A percentile compares a stretch with the other conserved stretches of the same genome.
These are phyloP conservation scores for Ichneumoninae sp. DNA, from an alignment of 2,888 invertebrate genomes.

Conservation along the genomic window DNA sequence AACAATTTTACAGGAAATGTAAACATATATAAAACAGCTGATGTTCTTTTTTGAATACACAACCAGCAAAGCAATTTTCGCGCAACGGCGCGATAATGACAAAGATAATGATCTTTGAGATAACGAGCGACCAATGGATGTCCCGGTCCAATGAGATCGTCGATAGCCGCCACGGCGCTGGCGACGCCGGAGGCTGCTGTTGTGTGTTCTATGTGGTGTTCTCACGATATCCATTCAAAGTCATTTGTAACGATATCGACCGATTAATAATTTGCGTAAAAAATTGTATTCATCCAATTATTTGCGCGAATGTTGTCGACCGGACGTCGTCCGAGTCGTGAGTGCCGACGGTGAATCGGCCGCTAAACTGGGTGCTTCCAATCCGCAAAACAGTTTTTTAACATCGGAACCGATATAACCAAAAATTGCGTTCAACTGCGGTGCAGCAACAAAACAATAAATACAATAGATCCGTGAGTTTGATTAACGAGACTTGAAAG, in stretches of 20 bases:
- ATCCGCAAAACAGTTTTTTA: slow-evolving; percentile 9
- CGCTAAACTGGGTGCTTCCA: background rate
- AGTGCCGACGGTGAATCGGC: background rate
- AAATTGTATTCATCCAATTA: background rate
- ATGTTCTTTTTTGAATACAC: background rate
- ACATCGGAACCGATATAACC: slow-evolving; percentile 47
- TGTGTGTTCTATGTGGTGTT: slow-evolving; percentile 21
- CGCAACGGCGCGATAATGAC: background rate
- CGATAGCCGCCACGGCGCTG: background rate
- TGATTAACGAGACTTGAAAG: background rate
- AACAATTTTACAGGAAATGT: slow-evolving; percentile 12
- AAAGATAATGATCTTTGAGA: slow-evolving; percentile 20
- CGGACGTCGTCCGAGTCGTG: background rate
- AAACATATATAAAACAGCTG: slow-evolving; percentile 14
- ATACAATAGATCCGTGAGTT: background rate
- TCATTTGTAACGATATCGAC: slow-evolving; percentile 43
- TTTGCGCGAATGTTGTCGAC: background rate
- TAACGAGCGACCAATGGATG: slow-evolving; percentile 27
- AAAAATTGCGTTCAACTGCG: slow-evolving; percentile 16
- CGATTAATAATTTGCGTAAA: background rate
- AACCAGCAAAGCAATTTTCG: slow-evolving; percentile 4
- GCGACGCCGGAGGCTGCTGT: background rate
- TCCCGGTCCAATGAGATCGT: background rate
- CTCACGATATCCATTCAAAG: slow-evolving; percentile 20
- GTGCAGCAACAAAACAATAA: slow-evolving; percentile 21